A percentile compares a stretch with the other conserved stretches of the same genome.
These are phyloP conservation scores for Dexiosoma caninum DNA, from an alignment of 2,888 invertebrate species.

Conservation along the genomic window DNA sequence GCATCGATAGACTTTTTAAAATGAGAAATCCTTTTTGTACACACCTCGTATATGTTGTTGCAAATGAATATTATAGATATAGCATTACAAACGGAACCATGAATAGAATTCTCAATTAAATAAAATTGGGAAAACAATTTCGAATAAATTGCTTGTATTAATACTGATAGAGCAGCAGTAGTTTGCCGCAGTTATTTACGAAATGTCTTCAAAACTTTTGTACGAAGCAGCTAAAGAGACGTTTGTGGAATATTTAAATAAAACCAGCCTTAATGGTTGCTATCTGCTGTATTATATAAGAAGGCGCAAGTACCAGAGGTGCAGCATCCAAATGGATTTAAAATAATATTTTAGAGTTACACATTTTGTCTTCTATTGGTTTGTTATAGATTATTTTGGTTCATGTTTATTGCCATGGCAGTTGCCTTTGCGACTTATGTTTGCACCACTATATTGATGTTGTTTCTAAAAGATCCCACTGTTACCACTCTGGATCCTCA, in stretches of 20 bases:
- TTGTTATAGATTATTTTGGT: slow-evolving; percentile 70
- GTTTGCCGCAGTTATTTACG: background rate
- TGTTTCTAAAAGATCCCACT: slow-evolving; percentile 69
- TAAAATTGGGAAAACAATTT: too few species aligned
- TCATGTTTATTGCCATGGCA: slow-evolving; percentile 69
- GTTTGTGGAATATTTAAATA: slow-evolving; percentile 71
- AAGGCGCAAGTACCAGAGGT: slow-evolving; percentile 70
- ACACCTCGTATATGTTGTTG: too few species aligned
- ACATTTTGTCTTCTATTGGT: background rate
- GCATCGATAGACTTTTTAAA: too few species aligned
- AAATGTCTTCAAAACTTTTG: slow-evolving; percentile 31
- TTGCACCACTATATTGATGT: slow-evolving; percentile 66
- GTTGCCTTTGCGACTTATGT: slow-evolving; percentile 68
- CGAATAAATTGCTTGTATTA: too few species aligned
- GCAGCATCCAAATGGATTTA: background rate
- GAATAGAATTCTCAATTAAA: too few species aligned
- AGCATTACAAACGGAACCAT: too few species aligned
- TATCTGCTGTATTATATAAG: slow-evolving; percentile 70
- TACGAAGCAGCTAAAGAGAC: slow-evolving; percentile 68
- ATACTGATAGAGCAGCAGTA: too few species aligned
- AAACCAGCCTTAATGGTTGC: slow-evolving; percentile 75
- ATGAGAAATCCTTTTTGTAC: too few species aligned
- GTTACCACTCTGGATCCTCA: slow-evolving; percentile 67
- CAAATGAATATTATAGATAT: too few species aligned
- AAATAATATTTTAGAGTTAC: background rate